Conservation (phyloP, 37 sponge, comb jelly and placozoan species). For the Oopsacas minuta region DNA sequence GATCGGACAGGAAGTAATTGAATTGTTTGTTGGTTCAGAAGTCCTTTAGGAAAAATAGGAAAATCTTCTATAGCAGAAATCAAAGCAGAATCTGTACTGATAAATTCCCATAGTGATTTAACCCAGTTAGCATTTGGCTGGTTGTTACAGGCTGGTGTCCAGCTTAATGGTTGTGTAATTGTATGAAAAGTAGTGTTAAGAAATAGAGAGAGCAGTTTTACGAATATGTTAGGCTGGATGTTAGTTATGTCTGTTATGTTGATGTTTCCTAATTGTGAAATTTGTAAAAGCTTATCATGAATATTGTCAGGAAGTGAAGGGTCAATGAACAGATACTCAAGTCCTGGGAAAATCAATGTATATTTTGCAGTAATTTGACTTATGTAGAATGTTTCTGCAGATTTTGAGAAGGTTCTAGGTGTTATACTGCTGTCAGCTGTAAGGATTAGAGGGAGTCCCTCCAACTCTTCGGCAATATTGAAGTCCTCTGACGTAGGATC, state of each 20-base stretch:
- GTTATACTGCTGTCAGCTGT: not conserved
- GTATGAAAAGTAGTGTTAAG: not conserved
- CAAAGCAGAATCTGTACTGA: not conserved
- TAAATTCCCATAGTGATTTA: slow-evolving; percentile 7
- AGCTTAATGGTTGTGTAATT: not conserved
- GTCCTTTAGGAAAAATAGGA: not conserved
- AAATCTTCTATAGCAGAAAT: not conserved
- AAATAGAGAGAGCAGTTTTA: not conserved
- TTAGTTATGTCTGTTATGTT: not conserved
- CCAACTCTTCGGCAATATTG: not conserved
- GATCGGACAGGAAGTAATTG: not conserved
- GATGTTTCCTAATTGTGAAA: not conserved
- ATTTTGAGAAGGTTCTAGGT: not conserved
- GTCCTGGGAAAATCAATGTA: not conserved
- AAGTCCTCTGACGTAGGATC: not conserved
- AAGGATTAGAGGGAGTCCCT: not conserved
- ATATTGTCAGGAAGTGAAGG: not conserved
- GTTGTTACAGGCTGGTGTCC: not conserved
- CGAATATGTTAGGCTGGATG: not conserved
- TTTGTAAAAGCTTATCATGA: not conserved
- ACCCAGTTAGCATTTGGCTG: not conserved
- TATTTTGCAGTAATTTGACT: not conserved
- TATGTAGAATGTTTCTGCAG: not conserved
- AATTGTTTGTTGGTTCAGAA: not conserved
- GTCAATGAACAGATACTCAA: not conserved